Evolutionary conservation across 2,888 invertebrate genomes (phyloP), one percentile per base, ranked within the genome.

Genomic region (Fragum whitleyi): DNA sequence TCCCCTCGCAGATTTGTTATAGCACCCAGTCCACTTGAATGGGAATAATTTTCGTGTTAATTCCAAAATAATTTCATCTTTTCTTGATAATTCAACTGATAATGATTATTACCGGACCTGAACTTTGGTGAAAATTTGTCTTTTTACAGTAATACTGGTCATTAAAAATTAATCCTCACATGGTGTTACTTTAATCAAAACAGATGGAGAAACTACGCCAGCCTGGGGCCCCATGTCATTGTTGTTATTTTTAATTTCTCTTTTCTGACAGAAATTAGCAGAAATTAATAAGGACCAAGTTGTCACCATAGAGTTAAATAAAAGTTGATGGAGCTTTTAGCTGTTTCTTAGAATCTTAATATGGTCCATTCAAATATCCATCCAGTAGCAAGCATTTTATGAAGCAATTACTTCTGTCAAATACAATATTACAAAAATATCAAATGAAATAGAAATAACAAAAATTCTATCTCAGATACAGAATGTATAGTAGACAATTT

Each of bases 111-210:
- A 62, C 62, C 61, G 39, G 74, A 55, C 74, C 32, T 77, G 57
- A 81, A 70, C 77, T 74, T 67, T 65, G 62, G 36, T 65, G 21
- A 57, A n/a, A 70, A 28, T 16, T 36, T 69, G 74, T 74, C 74
- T 70, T 28, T 23, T 71, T 53, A 32, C 26, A 53, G 69, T 79
- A 67, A 78, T 76, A 73, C 59, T 65, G 78, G 71, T 81, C 78
- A 81, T 84, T 78, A 84, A 84, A 81, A 72, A 84, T 81, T 84
- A 62, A 84, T 82, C 62, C 55, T 28, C 70, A 47, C 62, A 36
- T 72, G 62, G 78, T 68, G 79, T 71, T 68, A 84, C 47, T 78
- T 73, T 61, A 74, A 81, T 79, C 75, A 76, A 72, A 81, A 76
- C 59, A 70, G 51, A 73, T 78, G 65, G 65, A 36, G 42, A 42